Evolutionary conservation across 1,140 invertebrate species (phyloP), one percentile per base, ranked within the genome.

Genomic region (Trachymyrmex cornetzi): DNA sequence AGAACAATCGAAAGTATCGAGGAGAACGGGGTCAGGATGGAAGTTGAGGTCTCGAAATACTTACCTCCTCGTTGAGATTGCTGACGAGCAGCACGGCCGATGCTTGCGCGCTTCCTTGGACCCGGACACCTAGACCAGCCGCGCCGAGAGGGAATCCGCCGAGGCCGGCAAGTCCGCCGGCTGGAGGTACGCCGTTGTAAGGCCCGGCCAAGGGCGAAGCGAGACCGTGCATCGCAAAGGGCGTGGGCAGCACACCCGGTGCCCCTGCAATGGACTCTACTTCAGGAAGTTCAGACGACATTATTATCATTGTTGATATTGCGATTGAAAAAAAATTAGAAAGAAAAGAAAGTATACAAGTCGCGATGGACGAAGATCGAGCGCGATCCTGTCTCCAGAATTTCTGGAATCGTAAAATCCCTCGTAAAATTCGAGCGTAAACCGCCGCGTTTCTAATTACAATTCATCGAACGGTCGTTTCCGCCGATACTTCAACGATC

Each of bases 41-140:
- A 3, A 27, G 44, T 53, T 0, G 48, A 61, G 38, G 11, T 57
- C 61, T 55, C 12, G 2, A 1, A 16, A 67, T 91, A 96, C 96
- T 96, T 96, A 98, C 98, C 98, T 99, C 98, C 95, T 99, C 98
- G 95, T 98, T 98, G 85, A 99, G 96, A 95, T 98, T 98, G 95
- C 97, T 98, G 91, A 99, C 98, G 57, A 98, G 97, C 57, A 99
- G 96, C 2, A 99, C 98, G 79, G 98, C 98, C 44, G 98, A 97
- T 0, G 97, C 95, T 71, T 95, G 97, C 11, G 97, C 96, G 30
- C 97, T 96, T 38, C 97, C 95, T 88, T 95, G 93, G 86, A 96
- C 95, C 88, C 96, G 94, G 63, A 97, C 96, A 48, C 95, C 95
- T 57, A 96, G 95, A 59, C 96, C 96, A 72, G 95, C 95, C 27